phyloP scores from a whole-genome alignment of 2,113 vertebrate genomes.

The Macquaria ambigua region DNA sequence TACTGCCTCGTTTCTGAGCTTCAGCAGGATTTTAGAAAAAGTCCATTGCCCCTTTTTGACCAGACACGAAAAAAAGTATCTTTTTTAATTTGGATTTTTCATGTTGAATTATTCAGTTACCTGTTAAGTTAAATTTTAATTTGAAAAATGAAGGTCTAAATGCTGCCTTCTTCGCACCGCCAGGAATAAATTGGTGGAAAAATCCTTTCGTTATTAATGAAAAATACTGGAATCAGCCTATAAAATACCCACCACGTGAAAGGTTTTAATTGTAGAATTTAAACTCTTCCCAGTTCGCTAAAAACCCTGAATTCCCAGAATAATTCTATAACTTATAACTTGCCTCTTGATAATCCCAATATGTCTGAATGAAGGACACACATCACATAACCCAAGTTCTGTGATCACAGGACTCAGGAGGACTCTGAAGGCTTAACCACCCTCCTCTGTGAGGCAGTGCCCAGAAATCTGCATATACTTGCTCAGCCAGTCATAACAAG shows the following conservation, averaged over 20 bases:
- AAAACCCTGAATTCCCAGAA: neutral
- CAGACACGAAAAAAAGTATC: neutral
- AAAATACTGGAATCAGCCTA: too few species aligned
- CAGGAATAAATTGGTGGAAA: neutral
- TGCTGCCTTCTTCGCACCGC: neutral
- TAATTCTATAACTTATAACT: neutral
- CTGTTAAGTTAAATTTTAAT: neutral
- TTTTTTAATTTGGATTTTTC: neutral
- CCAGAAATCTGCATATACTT: neutral
- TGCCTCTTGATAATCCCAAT: neutral
- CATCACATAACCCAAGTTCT: neutral
- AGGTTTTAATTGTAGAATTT: neutral
- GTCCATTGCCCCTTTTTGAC: neutral
- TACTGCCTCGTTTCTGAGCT: neutral
- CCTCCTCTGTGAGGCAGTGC: neutral
- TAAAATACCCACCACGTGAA: neutral
- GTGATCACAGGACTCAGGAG: too few species aligned
- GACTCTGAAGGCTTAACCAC: neutral
- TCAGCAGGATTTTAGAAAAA: neutral
- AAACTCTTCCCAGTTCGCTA: neutral
- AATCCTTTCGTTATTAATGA: neutral
- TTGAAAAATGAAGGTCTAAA: neutral
- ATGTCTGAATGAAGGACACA: neutral
- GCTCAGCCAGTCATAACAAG: neutral
- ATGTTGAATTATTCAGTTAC: neutral